Percentiles rank a stretch among this genome's conserved stretches.
Evolutionary conservation across 2,113 vertebrate species (phyloP).

Genomic region (Pollimyrus isidori): DNA sequence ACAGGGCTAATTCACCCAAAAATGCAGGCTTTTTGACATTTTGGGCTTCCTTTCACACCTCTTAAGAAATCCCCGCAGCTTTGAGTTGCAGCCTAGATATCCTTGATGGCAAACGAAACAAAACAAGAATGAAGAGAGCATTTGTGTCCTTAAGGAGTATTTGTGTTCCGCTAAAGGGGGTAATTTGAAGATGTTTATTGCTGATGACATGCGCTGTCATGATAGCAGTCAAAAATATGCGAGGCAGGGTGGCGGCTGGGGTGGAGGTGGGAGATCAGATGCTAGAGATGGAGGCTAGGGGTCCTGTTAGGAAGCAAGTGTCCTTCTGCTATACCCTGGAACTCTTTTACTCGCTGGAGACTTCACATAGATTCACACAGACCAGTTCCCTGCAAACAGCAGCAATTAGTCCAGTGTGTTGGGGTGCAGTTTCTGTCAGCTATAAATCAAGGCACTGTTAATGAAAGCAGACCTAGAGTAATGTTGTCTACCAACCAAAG

Average conservation of each 20-base stretch:
- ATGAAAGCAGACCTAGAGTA: too few relatives aligned
- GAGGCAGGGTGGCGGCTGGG: neutral
- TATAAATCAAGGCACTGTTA: neutral
- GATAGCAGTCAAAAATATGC: neutral
- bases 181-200: neutral
- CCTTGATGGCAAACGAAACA: neutral
- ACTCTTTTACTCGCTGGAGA: neutral
- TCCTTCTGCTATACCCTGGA: neutral
- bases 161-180: neutral
- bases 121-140: neutral
- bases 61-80: neutral
- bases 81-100: neutral
- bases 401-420: neutral
- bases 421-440: neutral
- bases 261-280: neutral
- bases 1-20: neutral
- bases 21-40: neutral
- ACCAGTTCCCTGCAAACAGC: neutral
- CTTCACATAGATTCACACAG: neutral
- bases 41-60: neutral
- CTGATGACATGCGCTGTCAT: neutral
- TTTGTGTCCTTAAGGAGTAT: neutral
- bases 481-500: neutral
- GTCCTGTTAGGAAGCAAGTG: neutral
- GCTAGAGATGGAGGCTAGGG: neutral